Evolutionary conservation across 2,113 vertebrate species (phyloP).

Genomic region (Rousettus leschenaultii): DNA sequence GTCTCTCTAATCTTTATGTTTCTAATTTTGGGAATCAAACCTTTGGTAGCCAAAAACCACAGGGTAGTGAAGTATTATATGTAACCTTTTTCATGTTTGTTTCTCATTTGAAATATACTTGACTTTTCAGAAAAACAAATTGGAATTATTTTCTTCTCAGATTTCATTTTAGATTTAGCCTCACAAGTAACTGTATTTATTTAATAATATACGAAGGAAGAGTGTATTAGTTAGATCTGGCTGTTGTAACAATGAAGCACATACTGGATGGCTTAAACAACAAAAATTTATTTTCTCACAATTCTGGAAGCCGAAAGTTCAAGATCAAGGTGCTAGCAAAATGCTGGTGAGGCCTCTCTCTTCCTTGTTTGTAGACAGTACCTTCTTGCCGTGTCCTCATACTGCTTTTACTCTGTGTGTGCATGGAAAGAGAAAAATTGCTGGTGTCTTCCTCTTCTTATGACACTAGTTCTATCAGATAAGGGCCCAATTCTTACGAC

Average conservation of each 20-base stretch:
- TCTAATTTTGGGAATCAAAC: conserved; percentile 30
- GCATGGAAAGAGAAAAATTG: neutral
- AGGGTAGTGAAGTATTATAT: neutral
- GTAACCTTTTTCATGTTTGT: neutral
- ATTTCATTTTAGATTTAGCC: neutral
- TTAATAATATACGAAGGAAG: neutral
- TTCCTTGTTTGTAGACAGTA: neutral
- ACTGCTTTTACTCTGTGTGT: neutral
- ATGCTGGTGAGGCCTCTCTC: neutral
- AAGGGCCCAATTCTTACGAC: neutral
- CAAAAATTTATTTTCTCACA: neutral
- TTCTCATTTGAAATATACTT: conserved; percentile 13
- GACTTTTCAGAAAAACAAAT: neutral
- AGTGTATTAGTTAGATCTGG: neutral
- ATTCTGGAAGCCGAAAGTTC: neutral
- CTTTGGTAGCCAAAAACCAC: neutral
- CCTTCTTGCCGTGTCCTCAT: neutral
- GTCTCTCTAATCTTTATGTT: conserved; percentile 34
- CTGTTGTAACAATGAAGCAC: neutral
- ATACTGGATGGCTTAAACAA: neutral
- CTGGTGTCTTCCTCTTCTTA: neutral
- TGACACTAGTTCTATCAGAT: neutral
- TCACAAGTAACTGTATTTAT: neutral
- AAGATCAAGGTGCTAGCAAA: neutral
- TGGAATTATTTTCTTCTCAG: neutral